These are phyloP conservation scores for Drosophila cardini DNA, from an alignment of 1,140 invertebrate species.

Conservation along the genomic window DNA sequence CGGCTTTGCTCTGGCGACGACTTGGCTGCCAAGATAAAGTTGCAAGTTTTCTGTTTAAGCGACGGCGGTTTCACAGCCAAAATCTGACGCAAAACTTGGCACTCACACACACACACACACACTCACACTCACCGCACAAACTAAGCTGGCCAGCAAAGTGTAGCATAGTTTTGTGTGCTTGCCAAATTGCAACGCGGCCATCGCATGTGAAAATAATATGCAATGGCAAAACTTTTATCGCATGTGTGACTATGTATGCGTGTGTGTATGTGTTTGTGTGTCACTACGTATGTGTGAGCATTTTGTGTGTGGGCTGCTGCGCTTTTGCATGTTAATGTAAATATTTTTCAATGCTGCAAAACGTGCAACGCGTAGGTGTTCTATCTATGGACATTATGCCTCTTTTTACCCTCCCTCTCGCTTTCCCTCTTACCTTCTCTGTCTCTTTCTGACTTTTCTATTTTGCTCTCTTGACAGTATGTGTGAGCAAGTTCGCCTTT, in stretches of 20 bases:
- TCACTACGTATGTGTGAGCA: slow-evolving; percentile 19
- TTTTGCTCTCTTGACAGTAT: slow-evolving; percentile 13
- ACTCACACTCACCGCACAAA: not conserved
- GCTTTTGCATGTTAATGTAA: slow-evolving; percentile 63
- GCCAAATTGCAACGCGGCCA: slow-evolving; percentile 48
- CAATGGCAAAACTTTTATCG: slow-evolving; percentile 53
- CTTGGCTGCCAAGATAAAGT: slow-evolving; percentile 55
- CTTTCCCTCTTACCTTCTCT: not conserved
- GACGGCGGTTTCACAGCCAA: slow-evolving; percentile 26
- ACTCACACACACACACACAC: slow-evolving; percentile 33
- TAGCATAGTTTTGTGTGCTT: slow-evolving; percentile 55
- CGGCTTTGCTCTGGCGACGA: slow-evolving; percentile 37
- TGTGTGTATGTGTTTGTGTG: not conserved
- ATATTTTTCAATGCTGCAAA: slow-evolving; percentile 54
- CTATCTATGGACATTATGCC: slow-evolving; percentile 25
- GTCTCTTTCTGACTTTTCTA: not conserved
- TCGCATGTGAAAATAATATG: slow-evolving; percentile 45
- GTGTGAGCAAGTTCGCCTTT: slow-evolving; percentile 32
- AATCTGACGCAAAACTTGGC: slow-evolving; percentile 56
- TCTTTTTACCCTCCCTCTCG: not conserved
- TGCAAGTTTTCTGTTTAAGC: slow-evolving; percentile 50
- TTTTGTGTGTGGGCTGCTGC: slow-evolving; percentile 40
- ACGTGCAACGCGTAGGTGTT: slow-evolving; percentile 56
- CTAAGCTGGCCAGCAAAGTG: slow-evolving; percentile 11
- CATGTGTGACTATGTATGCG: not conserved